Conservation (phyloP, 2,113 vertebrate genomes). For the Nansenia antarctica region DNA sequence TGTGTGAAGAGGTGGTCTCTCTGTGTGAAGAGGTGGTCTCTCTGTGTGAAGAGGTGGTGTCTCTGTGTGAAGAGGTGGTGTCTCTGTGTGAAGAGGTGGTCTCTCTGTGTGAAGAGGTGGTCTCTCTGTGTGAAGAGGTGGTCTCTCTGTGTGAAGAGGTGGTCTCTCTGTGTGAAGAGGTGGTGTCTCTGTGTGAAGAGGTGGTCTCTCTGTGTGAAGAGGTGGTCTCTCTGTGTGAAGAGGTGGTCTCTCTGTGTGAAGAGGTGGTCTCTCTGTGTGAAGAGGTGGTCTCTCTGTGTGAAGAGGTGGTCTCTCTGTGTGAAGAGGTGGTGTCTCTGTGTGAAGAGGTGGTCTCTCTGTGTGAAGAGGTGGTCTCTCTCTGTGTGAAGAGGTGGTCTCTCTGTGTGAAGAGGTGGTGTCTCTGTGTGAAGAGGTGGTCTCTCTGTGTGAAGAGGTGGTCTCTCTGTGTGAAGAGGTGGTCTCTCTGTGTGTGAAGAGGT, state of each 20-base stretch:
- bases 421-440: slow-evolving; percentile 45
- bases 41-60: slow-evolving; percentile 30
- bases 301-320: too few relatives aligned
- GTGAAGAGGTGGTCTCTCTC: slow-evolving; percentile 38
- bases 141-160: slow-evolving; percentile 49
- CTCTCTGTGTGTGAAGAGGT: slow-evolving; percentile 36
- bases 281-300: slow-evolving; percentile 29
- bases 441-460: slow-evolving; percentile 32
- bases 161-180: slow-evolving; percentile 31
- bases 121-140: slow-evolving; percentile 32
- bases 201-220: slow-evolving; percentile 30
- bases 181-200: too few relatives aligned
- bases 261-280: too few relatives aligned
- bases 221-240: too few relatives aligned
- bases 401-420: slow-evolving; percentile 33
- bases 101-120: slow-evolving; percentile 45
- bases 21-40: slow-evolving; percentile 45
- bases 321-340: slow-evolving; percentile 28
- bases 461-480: slow-evolving; percentile 45
- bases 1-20: too few relatives aligned
- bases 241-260: slow-evolving; percentile 30
- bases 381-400: slow-evolving; percentile 38
- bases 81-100: slow-evolving; percentile 32
- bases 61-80: slow-evolving; percentile 43
- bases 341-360: too few relatives aligned